These are phyloP conservation scores for Eupithecia centaureata DNA, from an alignment of 2,888 invertebrate species.

Conservation along the genomic window DNA sequence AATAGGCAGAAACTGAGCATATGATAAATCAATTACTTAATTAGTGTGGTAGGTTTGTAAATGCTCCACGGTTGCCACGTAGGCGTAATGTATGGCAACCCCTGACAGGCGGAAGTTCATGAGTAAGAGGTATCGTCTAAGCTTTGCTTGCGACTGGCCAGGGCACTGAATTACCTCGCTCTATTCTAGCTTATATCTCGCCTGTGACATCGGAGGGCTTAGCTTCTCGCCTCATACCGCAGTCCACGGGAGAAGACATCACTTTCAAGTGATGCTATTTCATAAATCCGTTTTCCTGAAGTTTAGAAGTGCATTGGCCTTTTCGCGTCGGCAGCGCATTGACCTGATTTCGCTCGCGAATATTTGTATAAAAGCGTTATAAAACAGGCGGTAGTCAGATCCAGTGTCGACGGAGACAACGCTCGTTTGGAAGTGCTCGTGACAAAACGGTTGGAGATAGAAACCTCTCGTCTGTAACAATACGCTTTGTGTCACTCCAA, in stretches of 20 bases:
- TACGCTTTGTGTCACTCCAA: constrained; percentile 79
- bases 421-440: constrained; percentile 56
- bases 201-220: constrained; percentile 26
- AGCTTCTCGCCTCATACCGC: constrained; percentile 24
- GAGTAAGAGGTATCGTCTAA: constrained; percentile 34
- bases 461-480: constrained; percentile 72
- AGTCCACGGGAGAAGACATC: background rate
- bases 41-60: constrained; percentile 10
- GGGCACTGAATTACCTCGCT: constrained; percentile 31
- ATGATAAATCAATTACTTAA: background rate
- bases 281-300: constrained; percentile 15
- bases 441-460: constrained; percentile 69
- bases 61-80: constrained; percentile 9
- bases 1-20: background rate
- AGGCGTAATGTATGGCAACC: constrained; percentile 10
- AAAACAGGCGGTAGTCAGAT: constrained; percentile 37
- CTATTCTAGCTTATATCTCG: constrained; percentile 37
- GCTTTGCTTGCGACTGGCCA: constrained; percentile 32
- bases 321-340: constrained; percentile 24
- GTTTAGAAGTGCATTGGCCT: constrained; percentile 21
- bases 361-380: constrained; percentile 42
- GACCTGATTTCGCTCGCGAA: constrained; percentile 31
- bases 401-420: constrained; percentile 60
- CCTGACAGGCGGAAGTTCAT: constrained; percentile 30
- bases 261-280: constrained; percentile 4